These are phyloP conservation scores for Lontra canadensis DNA, from an alignment of 2,113 vertebrate species.

Conservation along the genomic window DNA sequence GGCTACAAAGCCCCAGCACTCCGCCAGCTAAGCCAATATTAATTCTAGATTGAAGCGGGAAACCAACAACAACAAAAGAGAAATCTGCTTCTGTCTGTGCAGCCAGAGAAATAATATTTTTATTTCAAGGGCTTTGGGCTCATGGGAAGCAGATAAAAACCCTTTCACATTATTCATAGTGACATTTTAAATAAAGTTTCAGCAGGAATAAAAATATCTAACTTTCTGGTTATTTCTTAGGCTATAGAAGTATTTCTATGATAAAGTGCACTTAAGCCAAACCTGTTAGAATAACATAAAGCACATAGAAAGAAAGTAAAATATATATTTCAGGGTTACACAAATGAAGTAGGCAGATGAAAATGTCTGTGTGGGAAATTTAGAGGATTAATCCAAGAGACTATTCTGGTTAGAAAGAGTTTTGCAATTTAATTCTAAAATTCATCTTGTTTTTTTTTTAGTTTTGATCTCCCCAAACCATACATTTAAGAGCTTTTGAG, in stretches of 20 bases:
- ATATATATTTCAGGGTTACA: not conserved
- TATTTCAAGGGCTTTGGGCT: conserved; percentile 65
- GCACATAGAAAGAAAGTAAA: conserved; percentile 14
- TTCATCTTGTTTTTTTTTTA: not conserved
- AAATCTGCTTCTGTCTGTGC: conserved; percentile 69
- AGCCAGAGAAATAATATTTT: conserved; percentile 69
- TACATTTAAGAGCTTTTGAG: conserved; percentile 14
- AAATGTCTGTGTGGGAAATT: conserved; percentile 4
- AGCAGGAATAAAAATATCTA: conserved; percentile 76
- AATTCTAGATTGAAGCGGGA: conserved; percentile 67
- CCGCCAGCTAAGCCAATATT: conserved; percentile 69
- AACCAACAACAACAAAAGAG: conserved; percentile 66
- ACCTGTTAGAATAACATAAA: conserved; percentile 57
- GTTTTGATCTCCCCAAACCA: conserved; percentile 18
- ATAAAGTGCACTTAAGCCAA: conserved; percentile 61
- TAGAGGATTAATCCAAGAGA: conserved; percentile 34
- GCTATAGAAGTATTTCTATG: conserved; percentile 59
- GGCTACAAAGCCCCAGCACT: conserved; percentile 50
- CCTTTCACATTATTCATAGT: conserved; percentile 72
- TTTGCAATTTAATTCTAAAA: conserved; percentile 39
- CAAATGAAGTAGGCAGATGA: not conserved
- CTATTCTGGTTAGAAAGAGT: not conserved
- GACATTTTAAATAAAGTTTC: conserved; percentile 80
- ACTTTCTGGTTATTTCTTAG: conserved; percentile 71
- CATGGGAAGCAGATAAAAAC: conserved; percentile 67